These are phyloP conservation scores for Miltochrista miniata DNA, from an alignment of 2,888 invertebrate genomes.

Conservation along the genomic window DNA sequence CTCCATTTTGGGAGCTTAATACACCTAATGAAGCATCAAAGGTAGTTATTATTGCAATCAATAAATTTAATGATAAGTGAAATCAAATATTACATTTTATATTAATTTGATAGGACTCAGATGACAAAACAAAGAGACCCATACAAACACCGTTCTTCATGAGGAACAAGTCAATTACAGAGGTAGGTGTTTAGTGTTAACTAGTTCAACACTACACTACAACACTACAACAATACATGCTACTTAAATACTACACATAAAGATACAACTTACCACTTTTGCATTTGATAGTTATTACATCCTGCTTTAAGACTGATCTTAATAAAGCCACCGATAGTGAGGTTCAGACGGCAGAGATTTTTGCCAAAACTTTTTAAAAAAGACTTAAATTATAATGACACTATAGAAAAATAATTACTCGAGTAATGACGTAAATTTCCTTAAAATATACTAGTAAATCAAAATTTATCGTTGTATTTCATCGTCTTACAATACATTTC, in stretches of 20 bases:
- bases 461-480: neutral
- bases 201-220: neutral
- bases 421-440: too few species aligned
- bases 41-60: constrained; percentile 4
- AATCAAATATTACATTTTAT: constrained; percentile 1
- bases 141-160: constrained; percentile 48
- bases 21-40: constrained; percentile 14
- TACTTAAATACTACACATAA: neutral
- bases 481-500: too few species aligned
- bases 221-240: constrained; percentile 9
- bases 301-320: too few species aligned
- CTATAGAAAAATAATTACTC: too few species aligned
- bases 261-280: constrained; percentile 4
- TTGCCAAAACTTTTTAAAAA: too few species aligned
- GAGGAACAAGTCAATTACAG: constrained; percentile 49
- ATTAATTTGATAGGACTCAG: constrained; percentile 42
- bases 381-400: too few species aligned
- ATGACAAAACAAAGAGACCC: constrained; percentile 43
- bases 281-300: too few species aligned
- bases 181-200: constrained; percentile 42
- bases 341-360: too few species aligned
- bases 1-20: constrained; percentile 15
- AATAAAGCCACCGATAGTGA: too few species aligned
- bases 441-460: too few species aligned
- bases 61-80: neutral